Percentiles rank a stretch among this genome's conserved stretches.
Conservation (phyloP, 2,888 invertebrate genomes). For the Chrysodeixis includens region DNA sequence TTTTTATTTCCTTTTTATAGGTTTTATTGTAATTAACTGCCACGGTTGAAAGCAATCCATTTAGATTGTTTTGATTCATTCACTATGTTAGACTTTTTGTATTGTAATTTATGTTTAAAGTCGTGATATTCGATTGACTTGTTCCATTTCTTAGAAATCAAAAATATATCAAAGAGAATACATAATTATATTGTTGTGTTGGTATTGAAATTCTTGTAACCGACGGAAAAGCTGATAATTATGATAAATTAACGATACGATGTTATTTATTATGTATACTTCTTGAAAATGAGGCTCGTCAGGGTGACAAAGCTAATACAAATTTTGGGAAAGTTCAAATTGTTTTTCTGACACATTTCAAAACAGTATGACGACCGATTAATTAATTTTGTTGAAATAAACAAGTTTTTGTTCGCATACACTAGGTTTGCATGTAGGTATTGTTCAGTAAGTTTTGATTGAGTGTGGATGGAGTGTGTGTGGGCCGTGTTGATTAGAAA, state of each 20-base stretch:
- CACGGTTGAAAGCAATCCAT: conserved; percentile 24
- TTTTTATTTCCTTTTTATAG: conserved; percentile 37
- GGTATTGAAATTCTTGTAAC: not conserved
- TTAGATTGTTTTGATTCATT: conserved; percentile 40
- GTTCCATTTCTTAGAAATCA: not conserved
- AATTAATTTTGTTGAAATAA: not conserved
- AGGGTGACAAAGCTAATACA: not conserved
- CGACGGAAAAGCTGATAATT: not conserved
- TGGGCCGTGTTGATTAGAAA: not conserved
- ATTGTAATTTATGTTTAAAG: conserved; percentile 13
- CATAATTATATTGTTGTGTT: not conserved
- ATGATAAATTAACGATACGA: not conserved
- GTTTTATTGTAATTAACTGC: conserved; percentile 42
- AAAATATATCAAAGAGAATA: not conserved
- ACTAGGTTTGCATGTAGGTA: not conserved
- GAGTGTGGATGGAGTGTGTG: not conserved
- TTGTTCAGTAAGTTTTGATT: not conserved
- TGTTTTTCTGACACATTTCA: conserved; percentile 4
- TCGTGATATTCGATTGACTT: not conserved
- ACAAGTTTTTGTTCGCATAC: not conserved
- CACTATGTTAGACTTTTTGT: conserved; percentile 11
- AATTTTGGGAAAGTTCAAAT: not conserved
- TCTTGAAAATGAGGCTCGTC: not conserved
- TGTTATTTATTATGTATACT: not conserved
- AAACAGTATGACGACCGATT: not conserved